phyloP scores from a whole-genome alignment of 2,797 vertebrate genomes.

The Phataginus tricuspis region DNA sequence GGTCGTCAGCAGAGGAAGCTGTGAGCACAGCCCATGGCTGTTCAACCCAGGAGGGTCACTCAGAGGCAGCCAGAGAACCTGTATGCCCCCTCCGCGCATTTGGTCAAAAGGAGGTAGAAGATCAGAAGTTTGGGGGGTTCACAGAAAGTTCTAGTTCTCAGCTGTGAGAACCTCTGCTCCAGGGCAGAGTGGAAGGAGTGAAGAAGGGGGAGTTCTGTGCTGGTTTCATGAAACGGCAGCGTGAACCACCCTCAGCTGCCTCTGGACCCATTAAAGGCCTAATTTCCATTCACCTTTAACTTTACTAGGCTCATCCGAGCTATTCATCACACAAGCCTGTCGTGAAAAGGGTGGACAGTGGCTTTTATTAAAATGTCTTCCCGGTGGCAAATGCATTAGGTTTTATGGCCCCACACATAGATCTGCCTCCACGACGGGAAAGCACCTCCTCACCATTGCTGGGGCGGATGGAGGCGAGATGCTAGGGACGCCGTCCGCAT shows the following conservation, averaged over 20 bases:
- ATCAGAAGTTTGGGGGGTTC: neutral
- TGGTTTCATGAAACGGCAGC: neutral
- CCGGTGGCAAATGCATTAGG: neutral
- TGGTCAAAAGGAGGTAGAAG: neutral
- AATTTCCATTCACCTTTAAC: slow-evolving; percentile 71
- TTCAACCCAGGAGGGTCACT: neutral
- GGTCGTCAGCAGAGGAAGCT: neutral
- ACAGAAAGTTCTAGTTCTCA: neutral
- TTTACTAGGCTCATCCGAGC: slow-evolving; percentile 65
- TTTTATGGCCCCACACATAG: neutral
- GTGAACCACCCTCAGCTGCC: neutral
- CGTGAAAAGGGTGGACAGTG: slow-evolving; percentile 3
- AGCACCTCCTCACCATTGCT: accelerated
- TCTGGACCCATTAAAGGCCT: slow-evolving; percentile 48
- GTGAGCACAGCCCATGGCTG: neutral
- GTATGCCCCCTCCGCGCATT: accelerated
- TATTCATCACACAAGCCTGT: slow-evolving; percentile 46
- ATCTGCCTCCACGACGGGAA: neutral
- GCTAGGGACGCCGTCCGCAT: accelerated
- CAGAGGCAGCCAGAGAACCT: neutral
- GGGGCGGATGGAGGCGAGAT: neutral
- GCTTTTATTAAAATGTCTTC: slow-evolving; percentile 67
- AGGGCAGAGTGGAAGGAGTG: neutral
- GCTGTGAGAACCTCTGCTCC: neutral
- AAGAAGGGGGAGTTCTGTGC: neutral